A percentile compares a stretch with the other conserved stretches of the same genome.
phyloP scores from a whole-genome alignment of 92 coral and sea anemone species.

The Parazoanthus darwini region DNA sequence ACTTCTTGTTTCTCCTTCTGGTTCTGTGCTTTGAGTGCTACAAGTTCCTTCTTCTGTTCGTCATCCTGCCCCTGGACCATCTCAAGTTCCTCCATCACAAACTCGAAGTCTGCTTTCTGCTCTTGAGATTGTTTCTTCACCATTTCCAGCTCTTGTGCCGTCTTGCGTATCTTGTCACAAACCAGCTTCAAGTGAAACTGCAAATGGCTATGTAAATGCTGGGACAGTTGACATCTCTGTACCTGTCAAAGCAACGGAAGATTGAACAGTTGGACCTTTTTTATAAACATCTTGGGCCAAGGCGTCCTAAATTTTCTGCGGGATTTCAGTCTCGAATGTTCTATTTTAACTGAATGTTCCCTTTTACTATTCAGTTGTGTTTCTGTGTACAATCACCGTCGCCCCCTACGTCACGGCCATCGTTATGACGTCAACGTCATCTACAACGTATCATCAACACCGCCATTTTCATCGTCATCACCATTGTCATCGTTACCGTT shows the following conservation, averaged over 20 bases:
- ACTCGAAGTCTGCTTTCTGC: conserved; percentile 37
- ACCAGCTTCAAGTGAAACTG: conserved; percentile 34
- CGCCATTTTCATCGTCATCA: too few species aligned
- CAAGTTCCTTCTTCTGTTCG: conserved; percentile 22
- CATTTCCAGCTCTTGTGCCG: conserved; percentile 9
- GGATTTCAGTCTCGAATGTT: too few species aligned
- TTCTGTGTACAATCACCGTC: too few species aligned
- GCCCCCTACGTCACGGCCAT: too few species aligned
- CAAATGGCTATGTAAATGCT: conserved; percentile 33
- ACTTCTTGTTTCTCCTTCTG: conserved; percentile 34
- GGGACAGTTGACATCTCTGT: conserved; percentile 20
- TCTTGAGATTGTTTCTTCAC: conserved; percentile 35
- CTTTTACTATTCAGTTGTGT: too few species aligned
- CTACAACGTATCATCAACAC: too few species aligned
- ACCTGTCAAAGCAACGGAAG: conserved; percentile 1
- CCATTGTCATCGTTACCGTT: too few species aligned
- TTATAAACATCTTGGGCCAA: neutral
- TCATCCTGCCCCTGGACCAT: conserved; percentile 40
- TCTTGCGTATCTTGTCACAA: conserved; percentile 12
- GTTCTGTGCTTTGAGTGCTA: neutral
- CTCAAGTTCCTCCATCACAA: conserved; percentile 39
- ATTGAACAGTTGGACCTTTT: too few species aligned
- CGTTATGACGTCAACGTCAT: too few species aligned
- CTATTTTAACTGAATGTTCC: too few species aligned
- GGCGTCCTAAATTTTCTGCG: too few species aligned